Conservation (phyloP, 2,113 vertebrate genomes). For the Lutjanus erythropterus region DNA sequence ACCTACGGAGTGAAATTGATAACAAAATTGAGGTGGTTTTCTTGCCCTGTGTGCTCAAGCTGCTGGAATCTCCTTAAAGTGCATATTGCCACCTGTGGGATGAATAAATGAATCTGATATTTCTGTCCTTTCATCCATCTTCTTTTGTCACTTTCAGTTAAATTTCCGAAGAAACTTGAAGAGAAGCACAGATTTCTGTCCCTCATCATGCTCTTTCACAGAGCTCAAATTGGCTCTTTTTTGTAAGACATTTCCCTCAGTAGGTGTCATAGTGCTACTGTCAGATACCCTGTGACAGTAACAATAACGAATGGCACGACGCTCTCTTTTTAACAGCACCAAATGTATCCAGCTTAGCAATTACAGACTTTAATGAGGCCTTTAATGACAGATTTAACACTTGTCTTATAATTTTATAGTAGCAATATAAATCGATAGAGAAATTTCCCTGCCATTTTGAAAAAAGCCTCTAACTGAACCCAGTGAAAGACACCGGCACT, state of each 20-base stretch:
- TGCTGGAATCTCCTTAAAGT: constrained; percentile 20
- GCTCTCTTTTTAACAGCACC: constrained; percentile 62
- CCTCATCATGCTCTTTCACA: not conserved
- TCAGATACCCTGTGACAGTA: constrained; percentile 29
- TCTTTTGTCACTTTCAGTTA: constrained; percentile 27
- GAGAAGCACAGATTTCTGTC: not conserved
- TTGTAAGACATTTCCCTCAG: constrained; percentile 2
- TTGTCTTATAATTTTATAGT: constrained; percentile 75
- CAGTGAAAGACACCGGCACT: constrained; percentile 20
- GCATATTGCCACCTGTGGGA: constrained; percentile 12
- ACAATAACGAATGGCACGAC: constrained; percentile 51
- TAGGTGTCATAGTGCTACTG: not conserved
- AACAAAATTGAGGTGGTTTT: constrained; percentile 25
- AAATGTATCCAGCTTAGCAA: constrained; percentile 67
- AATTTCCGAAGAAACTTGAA: not conserved
- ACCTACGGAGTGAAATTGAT: constrained; percentile 31
- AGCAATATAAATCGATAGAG: constrained; percentile 70
- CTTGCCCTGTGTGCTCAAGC: constrained; percentile 3
- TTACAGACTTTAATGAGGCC: constrained; percentile 75
- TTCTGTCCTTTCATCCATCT: constrained; percentile 29
- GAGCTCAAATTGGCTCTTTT: not conserved
- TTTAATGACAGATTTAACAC: constrained; percentile 76
- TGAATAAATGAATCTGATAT: constrained; percentile 32
- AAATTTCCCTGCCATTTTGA: constrained; percentile 56
- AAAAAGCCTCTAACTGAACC: constrained; percentile 27